These are phyloP conservation scores for Patella vulgata DNA, from an alignment of 1,140 invertebrate species.

Conservation along the genomic window DNA sequence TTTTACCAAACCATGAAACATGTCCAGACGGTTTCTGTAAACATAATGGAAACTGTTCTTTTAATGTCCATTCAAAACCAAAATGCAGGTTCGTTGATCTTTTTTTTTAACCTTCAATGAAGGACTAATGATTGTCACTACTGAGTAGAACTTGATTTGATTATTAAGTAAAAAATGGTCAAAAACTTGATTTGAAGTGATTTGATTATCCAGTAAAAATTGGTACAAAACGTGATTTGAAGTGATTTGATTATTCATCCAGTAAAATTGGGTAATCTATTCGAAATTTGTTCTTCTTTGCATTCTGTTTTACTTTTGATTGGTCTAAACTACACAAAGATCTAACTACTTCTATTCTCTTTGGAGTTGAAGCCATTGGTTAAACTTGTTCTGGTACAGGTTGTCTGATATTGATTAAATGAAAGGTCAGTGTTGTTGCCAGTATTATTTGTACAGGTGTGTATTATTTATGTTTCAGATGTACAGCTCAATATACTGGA, in stretches of 20 bases:
- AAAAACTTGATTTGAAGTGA: background rate
- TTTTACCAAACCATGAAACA: conserved; percentile 63
- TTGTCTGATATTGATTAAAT: too few species aligned
- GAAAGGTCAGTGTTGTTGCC: too few species aligned
- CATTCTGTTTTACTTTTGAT: too few species aligned
- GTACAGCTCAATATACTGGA: conserved; percentile 30
- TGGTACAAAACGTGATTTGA: background rate
- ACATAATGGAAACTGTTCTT: conserved; percentile 73
- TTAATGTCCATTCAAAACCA: conserved; percentile 31
- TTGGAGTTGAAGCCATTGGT: too few species aligned
- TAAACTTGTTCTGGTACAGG: too few species aligned
- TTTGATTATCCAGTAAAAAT: background rate
- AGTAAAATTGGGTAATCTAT: background rate
- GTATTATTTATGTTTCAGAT: too few species aligned
- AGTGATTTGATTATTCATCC: background rate
- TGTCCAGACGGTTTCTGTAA: conserved; percentile 70
- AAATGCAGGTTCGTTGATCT: conserved; percentile 61
- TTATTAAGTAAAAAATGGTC: background rate
- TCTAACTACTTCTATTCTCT: too few species aligned
- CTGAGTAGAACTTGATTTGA: background rate
- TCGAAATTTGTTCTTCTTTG: too few species aligned
- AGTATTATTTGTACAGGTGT: too few species aligned
- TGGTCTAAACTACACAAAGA: too few species aligned
- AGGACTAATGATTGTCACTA: background rate
- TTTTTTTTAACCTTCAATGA: background rate